Evolutionary conservation across 2,797 vertebrate species (phyloP).

Genomic region (Chaetophractus vellerosus): DNA sequence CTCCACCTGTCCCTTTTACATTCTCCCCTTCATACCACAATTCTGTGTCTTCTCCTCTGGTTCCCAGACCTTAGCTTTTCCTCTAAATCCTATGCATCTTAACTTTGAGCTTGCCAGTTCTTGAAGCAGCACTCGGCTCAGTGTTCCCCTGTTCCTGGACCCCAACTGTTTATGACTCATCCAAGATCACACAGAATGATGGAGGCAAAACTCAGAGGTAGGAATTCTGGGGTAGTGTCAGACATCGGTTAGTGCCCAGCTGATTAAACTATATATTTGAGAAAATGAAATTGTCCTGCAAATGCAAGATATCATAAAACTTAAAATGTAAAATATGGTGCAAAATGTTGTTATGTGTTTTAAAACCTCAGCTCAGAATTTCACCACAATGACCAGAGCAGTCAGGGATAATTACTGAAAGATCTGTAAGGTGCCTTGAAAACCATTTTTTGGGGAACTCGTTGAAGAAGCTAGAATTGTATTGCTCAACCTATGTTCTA

Average conservation of each 20-base stretch:
- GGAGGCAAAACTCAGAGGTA: conserved; percentile 15
- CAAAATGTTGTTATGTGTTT: conserved; percentile 15
- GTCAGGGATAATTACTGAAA: neutral
- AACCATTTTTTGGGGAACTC: neutral
- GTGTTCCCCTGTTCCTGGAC: neutral
- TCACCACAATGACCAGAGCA: neutral
- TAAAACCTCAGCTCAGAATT: conserved; percentile 18
- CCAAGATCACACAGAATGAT: neutral
- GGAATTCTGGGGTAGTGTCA: neutral
- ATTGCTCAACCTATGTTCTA: neutral
- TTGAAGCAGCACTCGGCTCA: neutral
- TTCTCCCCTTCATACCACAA: neutral
- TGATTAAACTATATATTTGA: neutral
- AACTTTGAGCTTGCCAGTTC: neutral
- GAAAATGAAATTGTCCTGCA: conserved; percentile 16
- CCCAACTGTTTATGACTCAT: neutral
- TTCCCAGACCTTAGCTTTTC: conserved; percentile 10
- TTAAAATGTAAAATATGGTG: neutral
- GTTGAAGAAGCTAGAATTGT: neutral
- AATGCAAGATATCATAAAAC: conserved; percentile 5
- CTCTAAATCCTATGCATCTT: neutral
- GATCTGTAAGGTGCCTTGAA: neutral
- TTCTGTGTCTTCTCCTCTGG: neutral
- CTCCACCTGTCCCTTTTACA: neutral
- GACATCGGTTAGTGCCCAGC: neutral